phyloP scores from a whole-genome alignment of 2,888 invertebrate species.

The Diabrotica balteata region DNA sequence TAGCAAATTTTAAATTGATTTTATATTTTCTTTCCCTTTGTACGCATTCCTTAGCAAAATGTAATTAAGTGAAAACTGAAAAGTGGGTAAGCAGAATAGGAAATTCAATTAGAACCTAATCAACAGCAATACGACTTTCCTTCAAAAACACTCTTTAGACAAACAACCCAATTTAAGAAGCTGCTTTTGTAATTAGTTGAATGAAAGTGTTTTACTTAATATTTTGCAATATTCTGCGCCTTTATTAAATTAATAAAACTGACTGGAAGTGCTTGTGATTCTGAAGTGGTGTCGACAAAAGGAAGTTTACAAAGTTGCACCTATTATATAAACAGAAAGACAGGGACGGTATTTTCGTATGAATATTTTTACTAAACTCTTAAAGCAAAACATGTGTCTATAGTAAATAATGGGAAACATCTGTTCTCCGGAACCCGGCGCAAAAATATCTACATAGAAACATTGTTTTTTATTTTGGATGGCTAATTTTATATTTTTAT shows the following conservation, averaged over 20 bases:
- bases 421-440: too few relatives aligned
- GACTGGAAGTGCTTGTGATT: background rate
- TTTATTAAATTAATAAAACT: too few relatives aligned
- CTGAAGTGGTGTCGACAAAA: background rate
- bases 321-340: background rate
- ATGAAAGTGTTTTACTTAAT: slow-evolving; percentile 10
- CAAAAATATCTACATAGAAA: too few relatives aligned
- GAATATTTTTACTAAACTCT: too few relatives aligned
- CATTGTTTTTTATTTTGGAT: too few relatives aligned
- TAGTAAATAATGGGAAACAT: too few relatives aligned
- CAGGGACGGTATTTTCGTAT: too few relatives aligned
- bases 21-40: background rate
- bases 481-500: too few relatives aligned
- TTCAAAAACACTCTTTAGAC: slow-evolving; percentile 19
- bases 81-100: slow-evolving; percentile 18
- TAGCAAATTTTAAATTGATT: background rate
- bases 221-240: background rate
- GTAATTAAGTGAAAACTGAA: slow-evolving; percentile 14
- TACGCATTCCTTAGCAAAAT: background rate
- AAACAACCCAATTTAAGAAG: slow-evolving; percentile 18
- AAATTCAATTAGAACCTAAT: slow-evolving; percentile 23
- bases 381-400: too few relatives aligned
- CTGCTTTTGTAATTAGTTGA: slow-evolving; percentile 17
- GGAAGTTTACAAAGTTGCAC: background rate
- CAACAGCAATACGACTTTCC: slow-evolving; percentile 17